Percentiles rank a stretch among this genome's conserved stretches.
Evolutionary conservation across 2,113 vertebrate species (phyloP).

Genomic region (Vulpes lagopus): DNA sequence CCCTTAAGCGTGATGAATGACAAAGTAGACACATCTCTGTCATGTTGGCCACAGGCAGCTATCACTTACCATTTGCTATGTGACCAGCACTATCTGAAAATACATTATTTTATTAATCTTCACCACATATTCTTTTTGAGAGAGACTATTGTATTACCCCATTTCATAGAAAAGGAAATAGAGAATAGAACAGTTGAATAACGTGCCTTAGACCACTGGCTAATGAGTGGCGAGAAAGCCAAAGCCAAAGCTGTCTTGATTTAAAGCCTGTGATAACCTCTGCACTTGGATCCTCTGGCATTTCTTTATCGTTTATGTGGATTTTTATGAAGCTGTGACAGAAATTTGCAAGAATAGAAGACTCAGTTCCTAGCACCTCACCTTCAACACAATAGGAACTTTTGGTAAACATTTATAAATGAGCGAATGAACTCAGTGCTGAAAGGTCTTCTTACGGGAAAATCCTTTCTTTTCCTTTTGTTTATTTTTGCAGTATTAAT

Average conservation of each 20-base stretch:
- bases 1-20: neutral
- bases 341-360: conserved; percentile 1
- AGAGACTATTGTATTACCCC: neutral
- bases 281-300: neutral
- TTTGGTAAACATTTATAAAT: conserved; percentile 30
- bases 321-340: neutral
- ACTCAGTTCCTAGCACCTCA: neutral
- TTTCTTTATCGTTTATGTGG: neutral
- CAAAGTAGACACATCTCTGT: neutral
- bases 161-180: conserved; percentile 31
- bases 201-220: neutral
- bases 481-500: conserved; percentile 17
- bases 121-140: conserved; percentile 24
- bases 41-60: neutral
- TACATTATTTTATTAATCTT: conserved; percentile 35
- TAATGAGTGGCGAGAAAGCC: neutral
- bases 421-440: neutral
- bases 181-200: neutral
- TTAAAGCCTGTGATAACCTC: conserved; percentile 9
- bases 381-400: neutral
- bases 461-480: conserved; percentile 44
- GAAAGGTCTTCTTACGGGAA: conserved; percentile 53
- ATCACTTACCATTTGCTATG: neutral
- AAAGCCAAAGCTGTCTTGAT: neutral
- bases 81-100: neutral